phyloP scores from a whole-genome alignment of 2,113 vertebrate species.

The Lota lota region DNA sequence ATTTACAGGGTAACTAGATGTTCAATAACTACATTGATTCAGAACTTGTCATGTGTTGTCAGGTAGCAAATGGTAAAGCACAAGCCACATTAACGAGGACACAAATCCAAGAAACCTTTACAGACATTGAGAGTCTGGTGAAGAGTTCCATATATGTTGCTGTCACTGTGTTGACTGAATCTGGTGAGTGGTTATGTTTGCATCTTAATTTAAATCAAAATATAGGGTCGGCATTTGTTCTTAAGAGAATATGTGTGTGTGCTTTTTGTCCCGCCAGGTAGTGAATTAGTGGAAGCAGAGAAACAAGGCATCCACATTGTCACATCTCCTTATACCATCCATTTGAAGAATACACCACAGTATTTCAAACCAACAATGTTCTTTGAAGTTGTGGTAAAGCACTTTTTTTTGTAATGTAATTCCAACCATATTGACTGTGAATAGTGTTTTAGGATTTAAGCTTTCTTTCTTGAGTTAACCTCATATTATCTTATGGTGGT shows the following conservation, averaged over 20 bases:
- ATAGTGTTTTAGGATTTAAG: no score
- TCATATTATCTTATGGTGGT: neutral
- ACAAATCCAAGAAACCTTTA: conserved; percentile 46
- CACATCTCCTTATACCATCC: conserved; percentile 81
- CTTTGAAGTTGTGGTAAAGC: conserved; percentile 80
- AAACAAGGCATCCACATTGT: conserved; percentile 77
- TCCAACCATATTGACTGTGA: neutral
- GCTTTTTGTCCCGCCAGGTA: conserved; percentile 63
- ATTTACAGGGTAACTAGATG: no score
- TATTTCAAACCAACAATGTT: conserved; percentile 89
- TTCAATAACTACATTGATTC: neutral
- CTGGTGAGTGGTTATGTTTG: conserved; percentile 65
- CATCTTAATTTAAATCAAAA: neutral
- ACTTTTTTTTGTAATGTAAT: neutral
- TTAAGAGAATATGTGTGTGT: neutral
- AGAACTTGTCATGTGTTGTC: neutral
- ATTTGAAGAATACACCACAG: conserved; percentile 82
- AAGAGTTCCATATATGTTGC: conserved; percentile 56
- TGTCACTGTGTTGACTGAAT: conserved; percentile 73
- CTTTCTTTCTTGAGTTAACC: no score
- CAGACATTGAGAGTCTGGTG: conserved; percentile 16
- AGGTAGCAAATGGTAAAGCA: conserved; percentile 59
- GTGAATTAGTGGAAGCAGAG: conserved; percentile 86
- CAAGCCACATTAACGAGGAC: conserved; percentile 33
- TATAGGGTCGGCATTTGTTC: neutral